Evolutionary conservation across 2,113 vertebrate genomes (phyloP).

Genomic region (Crocuta crocuta): DNA sequence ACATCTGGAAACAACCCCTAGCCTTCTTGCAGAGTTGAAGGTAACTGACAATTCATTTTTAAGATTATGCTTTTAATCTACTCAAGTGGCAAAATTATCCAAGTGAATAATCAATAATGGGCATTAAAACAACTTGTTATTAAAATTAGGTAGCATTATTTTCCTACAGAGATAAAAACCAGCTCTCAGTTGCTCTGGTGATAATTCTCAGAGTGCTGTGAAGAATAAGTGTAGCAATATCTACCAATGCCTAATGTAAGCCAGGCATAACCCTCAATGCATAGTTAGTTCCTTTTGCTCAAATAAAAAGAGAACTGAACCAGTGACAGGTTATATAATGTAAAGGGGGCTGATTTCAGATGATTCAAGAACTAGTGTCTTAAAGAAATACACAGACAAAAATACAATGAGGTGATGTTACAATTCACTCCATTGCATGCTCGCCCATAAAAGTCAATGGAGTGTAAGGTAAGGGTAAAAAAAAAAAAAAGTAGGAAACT

Average conservation of each 20-base stretch:
- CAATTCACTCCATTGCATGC: background rate
- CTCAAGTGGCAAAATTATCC: constrained; percentile 3
- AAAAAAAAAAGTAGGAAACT: background rate
- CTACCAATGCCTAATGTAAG: background rate
- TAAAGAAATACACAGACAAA: constrained; percentile 42
- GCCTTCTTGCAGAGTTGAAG: background rate
- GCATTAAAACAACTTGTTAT: constrained; percentile 28
- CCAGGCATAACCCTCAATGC: background rate
- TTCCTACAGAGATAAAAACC: background rate
- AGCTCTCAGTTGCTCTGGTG: background rate
- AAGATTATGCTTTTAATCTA: constrained; percentile 33
- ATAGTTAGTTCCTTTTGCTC: background rate
- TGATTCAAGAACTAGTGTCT: background rate
- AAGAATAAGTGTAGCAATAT: background rate
- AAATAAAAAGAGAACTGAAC: background rate
- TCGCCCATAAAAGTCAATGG: background rate
- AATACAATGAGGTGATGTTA: background rate
- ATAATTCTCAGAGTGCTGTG: background rate
- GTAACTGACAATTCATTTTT: constrained; percentile 37
- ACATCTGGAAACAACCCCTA: background rate
- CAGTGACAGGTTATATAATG: background rate
- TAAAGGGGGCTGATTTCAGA: constrained; percentile 16
- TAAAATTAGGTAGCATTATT: constrained; percentile 12
- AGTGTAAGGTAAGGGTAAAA: background rate
- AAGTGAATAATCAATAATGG: background rate